Percentiles rank a stretch among this genome's conserved stretches.
Conservation (phyloP, 2,888 invertebrate species). For the Dasypogon diadema region DNA sequence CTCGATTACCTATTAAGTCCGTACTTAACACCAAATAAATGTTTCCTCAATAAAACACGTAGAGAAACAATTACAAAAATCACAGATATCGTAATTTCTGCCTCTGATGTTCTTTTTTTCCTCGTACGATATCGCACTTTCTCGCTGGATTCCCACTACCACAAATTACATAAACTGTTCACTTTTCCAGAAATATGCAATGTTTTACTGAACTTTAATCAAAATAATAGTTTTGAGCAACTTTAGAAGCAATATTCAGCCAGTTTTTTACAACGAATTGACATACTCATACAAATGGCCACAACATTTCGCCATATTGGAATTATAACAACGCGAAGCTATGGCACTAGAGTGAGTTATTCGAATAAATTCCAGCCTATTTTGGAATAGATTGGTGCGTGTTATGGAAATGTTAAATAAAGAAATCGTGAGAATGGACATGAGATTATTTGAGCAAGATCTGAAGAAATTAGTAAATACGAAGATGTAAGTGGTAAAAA, state of each 20-base stretch:
- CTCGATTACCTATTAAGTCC: not conserved
- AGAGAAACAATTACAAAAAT: slow-evolving; percentile 3
- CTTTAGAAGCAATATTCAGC: slow-evolving; percentile 53
- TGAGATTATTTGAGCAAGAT: no score
- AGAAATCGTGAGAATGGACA: no score
- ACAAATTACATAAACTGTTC: slow-evolving; percentile 4
- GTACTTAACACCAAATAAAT: not conserved
- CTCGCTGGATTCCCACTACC: not conserved
- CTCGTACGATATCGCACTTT: slow-evolving; percentile 46
- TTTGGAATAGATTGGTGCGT: not conserved
- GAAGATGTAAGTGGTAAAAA: no score
- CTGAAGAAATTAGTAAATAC: no score
- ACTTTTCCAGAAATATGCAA: slow-evolving; percentile 2
- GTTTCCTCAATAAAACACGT: not conserved
- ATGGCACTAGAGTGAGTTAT: slow-evolving; percentile 55
- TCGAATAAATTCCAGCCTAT: not conserved
- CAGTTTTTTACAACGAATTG: slow-evolving; percentile 63
- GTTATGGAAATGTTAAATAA: no score
- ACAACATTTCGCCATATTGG: slow-evolving; percentile 78
- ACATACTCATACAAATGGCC: slow-evolving; percentile 72
- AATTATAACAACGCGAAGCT: slow-evolving; percentile 62
- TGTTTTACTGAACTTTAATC: slow-evolving; percentile 28
- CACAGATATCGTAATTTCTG: slow-evolving; percentile 37
- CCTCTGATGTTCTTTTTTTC: slow-evolving; percentile 35
- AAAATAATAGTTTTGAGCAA: slow-evolving; percentile 54